These are phyloP conservation scores for Melinaea menophilus DNA, from an alignment of 2,888 invertebrate species.

Conservation along the genomic window DNA sequence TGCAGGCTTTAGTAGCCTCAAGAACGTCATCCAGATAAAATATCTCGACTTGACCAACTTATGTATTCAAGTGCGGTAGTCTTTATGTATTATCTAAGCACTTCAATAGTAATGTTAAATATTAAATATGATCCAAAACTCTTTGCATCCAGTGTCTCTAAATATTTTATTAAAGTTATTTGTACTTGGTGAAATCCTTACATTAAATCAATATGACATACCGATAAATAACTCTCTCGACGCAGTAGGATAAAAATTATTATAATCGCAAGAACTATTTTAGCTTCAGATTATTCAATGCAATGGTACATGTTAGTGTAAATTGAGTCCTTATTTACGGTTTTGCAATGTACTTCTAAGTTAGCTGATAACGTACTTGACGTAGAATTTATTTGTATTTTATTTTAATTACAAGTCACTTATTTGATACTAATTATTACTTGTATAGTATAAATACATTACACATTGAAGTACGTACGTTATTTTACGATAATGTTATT, in stretches of 20 bases:
- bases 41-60: constrained; percentile 3
- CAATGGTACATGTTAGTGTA: constrained; percentile 38
- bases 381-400: constrained; percentile 35
- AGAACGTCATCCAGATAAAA: constrained; percentile 7
- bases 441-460: too few species aligned
- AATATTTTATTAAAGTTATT: not conserved
- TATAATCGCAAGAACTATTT: constrained; percentile 1
- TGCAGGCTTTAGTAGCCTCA: not conserved
- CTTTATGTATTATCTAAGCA: not conserved
- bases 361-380: constrained; percentile 40
- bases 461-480: too few species aligned
- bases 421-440: not conserved
- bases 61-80: not conserved
- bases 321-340: constrained; percentile 44
- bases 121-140: not conserved
- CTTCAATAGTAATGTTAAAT: not conserved
- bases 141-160: not conserved
- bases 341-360: constrained; percentile 39
- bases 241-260: not conserved
- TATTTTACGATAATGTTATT: too few species aligned
- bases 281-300: constrained; percentile 37
- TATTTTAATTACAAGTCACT: constrained; percentile 14
- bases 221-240: not conserved
- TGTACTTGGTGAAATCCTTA: not conserved
- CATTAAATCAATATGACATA: not conserved